Evolutionary conservation across 2,113 vertebrate species (phyloP), one percentile per base, ranked within the genome.

Genomic region (Eubucco bourcierii): DNA sequence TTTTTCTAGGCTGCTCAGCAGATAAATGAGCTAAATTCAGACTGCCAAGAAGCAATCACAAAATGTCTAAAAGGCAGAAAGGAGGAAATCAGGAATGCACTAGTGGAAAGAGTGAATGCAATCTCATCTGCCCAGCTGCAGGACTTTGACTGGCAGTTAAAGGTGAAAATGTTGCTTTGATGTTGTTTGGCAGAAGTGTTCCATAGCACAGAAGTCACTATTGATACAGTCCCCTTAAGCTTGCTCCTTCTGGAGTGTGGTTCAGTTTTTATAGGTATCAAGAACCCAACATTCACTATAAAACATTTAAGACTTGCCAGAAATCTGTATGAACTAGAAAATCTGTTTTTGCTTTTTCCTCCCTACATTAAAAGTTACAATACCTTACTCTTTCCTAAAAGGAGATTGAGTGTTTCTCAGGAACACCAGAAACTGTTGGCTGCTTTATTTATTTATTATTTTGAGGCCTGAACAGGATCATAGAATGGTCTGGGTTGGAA

Each of bases 71-170:
- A 97, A 96, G 97, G 97, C 34, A 98, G 99, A 80, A 98, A 93
- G 63, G 98, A 98, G 56, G 99, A 99, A 96, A 98, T 99, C 90
- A 97, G 93, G 33, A 96, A 94, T 19, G 97, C 98, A 8, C 95
- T 99, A 18, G 90, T 99, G 90, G 97, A 98, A 92, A 98, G 95
- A 94, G 98, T 99, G 85, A 98, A 98, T 86, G 96, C 83, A 41
- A 98, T 99, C 87, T 99, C 98, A 41, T 98, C 98, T 87, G 96
- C 98, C 6, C 98, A 98, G 44, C 98, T 99, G 46, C 98, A 98
- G 88, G 98, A 99, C 97, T 99, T 99, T 95, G 99, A 99, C 97
- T 99, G 99, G 99, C 99, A 99, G 85, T 97, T 99, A 74, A 99
- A 99, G 98, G 99, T 99, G 80, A 97, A 87, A 81, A 4, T 16